Percentiles rank a stretch among this genome's conserved stretches.
phyloP scores from a whole-genome alignment of 2,888 invertebrate genomes.

The Caenorhabditis virilis region DNA sequence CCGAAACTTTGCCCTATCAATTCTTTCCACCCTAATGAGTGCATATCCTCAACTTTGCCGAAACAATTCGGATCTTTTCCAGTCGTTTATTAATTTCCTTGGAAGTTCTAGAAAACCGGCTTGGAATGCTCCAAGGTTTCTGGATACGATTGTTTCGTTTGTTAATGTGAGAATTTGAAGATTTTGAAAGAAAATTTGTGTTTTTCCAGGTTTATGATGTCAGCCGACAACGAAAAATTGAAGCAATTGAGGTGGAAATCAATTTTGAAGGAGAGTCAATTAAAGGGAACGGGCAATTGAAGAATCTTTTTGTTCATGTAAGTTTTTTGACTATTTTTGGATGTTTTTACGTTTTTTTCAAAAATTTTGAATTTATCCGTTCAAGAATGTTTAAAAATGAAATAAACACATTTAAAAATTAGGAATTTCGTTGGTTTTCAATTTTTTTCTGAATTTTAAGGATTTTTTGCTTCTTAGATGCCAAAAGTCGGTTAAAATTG shows the following conservation, averaged over 20 bases:
- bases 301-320: constrained; percentile 9
- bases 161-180: constrained; percentile 21
- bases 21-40: constrained; percentile 40
- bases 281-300: constrained; percentile 11
- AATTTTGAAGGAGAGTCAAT: constrained; percentile 16
- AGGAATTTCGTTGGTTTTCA: too few relatives aligned
- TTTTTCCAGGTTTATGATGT: constrained; percentile 28
- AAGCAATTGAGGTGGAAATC: neutral
- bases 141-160: constrained; percentile 39
- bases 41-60: constrained; percentile 44
- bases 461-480: too few relatives aligned
- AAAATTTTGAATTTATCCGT: too few relatives aligned
- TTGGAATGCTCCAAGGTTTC: constrained; percentile 42
- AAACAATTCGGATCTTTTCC: constrained; percentile 49
- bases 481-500: too few relatives aligned
- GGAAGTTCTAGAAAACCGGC: constrained; percentile 33
- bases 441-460: too few relatives aligned
- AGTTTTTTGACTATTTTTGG: too few relatives aligned
- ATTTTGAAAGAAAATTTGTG: too few relatives aligned
- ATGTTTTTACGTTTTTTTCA: too few relatives aligned
- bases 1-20: constrained; percentile 41
- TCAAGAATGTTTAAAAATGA: too few relatives aligned
- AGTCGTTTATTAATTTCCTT: constrained; percentile 46
- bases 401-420: too few relatives aligned
- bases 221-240: constrained; percentile 10